Base-by-base conservation (phyloP, 2,888 invertebrate genomes). In the Ophion slaviceki region DNA sequence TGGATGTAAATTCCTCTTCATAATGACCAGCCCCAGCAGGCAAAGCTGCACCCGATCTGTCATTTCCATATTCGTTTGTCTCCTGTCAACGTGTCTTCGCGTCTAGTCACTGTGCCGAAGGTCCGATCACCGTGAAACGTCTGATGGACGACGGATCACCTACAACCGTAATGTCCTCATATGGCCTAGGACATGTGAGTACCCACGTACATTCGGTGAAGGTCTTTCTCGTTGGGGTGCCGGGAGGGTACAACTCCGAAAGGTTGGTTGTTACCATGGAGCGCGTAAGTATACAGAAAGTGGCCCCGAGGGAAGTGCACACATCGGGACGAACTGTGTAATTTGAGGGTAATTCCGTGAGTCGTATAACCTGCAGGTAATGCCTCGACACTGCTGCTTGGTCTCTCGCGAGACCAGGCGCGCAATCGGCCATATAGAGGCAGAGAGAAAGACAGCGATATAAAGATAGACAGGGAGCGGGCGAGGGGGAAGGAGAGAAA, bases 341-440 rank as follows among this genome's bases (percentile, higher is more conserved):
- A 92, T 92, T 92, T 92, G 90, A 92, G 90, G 91, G 91, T 92
- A 92, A 92, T 92, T 92, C 90, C 89, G 90, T 86, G 89, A 90
- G 91, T 91, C 91, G 91, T 91, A 91, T 92, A 92, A 91, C 90
- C 91, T 88, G 90, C 87, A 89, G 90, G 90, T 91, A 91, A 92
- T 90, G 89, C 90, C 88, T 76, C 62, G 81, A 71, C 45, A 76
- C 66, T 72, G 57, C 76, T 80, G 79, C 78, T 87, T 86, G 80
- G 83, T 82, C 77, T 83, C 75, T 81, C 53, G 71, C 76, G 78
- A 75, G 82, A 62, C 62, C 82, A 66, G 84, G 89, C 53, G 11
- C 53, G 53, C 89, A 91, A 89, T 89, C 89, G 89, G 89, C 88
- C 89, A 88, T 89, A 86, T 82, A 90, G 78, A 85, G 90, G 88